A percentile compares a stretch with the other conserved stretches of the same genome.
These are phyloP conservation scores for Aurelia coerulea DNA, from an alignment of 30 jellyfish, hydroid and myxozoan genomes.

Conservation along the genomic window DNA sequence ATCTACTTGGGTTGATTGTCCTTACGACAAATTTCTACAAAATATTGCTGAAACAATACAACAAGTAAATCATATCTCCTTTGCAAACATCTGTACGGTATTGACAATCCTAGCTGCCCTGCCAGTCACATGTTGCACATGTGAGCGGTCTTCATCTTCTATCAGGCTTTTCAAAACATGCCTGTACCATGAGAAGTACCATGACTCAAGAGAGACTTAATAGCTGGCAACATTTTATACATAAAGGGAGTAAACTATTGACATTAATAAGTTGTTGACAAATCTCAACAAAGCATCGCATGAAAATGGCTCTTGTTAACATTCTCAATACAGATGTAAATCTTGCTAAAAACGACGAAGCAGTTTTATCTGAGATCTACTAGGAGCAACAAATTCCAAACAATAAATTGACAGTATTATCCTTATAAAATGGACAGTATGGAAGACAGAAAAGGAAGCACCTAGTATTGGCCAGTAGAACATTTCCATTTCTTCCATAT, in stretches of 20 bases:
- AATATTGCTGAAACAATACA: slow-evolving; percentile 2
- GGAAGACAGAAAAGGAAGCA: too few relatives aligned
- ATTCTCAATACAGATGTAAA: neutral
- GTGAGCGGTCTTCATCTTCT: slow-evolving; percentile 43
- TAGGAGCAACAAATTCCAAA: neutral
- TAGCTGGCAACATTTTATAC: slow-evolving; percentile 21
- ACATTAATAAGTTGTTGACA: slow-evolving; percentile 2
- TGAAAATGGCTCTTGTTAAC: neutral
- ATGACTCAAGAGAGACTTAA: slow-evolving; percentile 40
- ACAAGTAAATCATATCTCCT: neutral
- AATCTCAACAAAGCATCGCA: slow-evolving; percentile 4
- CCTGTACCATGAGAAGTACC: slow-evolving; percentile 6
- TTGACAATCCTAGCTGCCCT: slow-evolving; percentile 16
- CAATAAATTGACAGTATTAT: neutral
- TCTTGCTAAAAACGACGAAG: neutral
- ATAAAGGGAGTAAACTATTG: slow-evolving; percentile 11
- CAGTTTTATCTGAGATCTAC: slow-evolving; percentile 4
- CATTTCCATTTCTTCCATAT: too few relatives aligned
- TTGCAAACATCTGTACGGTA: slow-evolving; percentile 23
- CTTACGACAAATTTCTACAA: slow-evolving; percentile 6
- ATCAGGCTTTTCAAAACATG: slow-evolving; percentile 25
- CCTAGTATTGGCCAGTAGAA: too few relatives aligned
- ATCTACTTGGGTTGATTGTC: slow-evolving; percentile 16
- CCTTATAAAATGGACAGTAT: too few relatives aligned
- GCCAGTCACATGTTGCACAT: slow-evolving; percentile 32